Evolutionary conservation across 2,797 vertebrate species (phyloP).

Genomic region (Mus spretus): DNA sequence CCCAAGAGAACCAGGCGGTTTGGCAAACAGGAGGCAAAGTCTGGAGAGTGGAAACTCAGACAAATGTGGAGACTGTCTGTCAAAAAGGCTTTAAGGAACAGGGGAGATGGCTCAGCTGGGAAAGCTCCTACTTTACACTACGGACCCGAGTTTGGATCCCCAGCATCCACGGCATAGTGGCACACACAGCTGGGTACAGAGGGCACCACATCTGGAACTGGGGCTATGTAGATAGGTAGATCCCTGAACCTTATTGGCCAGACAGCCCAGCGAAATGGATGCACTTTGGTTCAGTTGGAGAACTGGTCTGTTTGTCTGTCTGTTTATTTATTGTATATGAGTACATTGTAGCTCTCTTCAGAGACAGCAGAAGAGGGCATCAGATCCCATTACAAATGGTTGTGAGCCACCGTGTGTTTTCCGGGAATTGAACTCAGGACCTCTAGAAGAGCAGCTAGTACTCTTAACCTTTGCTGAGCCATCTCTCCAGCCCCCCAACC

Average conservation of each 20-base stretch:
- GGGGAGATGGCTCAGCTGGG: neutral
- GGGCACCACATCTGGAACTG: neutral
- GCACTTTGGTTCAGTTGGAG: neutral
- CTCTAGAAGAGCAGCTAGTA: neutral
- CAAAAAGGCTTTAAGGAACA: neutral
- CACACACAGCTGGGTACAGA: neutral
- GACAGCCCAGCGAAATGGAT: neutral
- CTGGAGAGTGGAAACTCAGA: neutral
- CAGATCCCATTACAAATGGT: neutral
- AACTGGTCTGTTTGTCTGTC: neutral
- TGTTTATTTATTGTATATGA: too few species aligned
- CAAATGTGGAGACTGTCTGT: constrained; percentile 4
- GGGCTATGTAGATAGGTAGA: neutral
- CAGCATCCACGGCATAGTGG: neutral
- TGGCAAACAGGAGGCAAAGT: constrained; percentile 23
- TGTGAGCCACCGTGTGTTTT: neutral
- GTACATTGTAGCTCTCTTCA: too few species aligned
- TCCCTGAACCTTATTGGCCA: neutral
- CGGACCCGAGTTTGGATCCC: neutral
- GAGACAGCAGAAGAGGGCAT: neutral
- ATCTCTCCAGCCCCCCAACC: neutral
- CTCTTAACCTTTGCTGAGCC: neutral
- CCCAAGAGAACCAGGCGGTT: neutral
- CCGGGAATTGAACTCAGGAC: neutral
- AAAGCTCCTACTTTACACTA: neutral